Conservation (phyloP, 1,140 invertebrate species). For the Plutomurus gul region DNA sequence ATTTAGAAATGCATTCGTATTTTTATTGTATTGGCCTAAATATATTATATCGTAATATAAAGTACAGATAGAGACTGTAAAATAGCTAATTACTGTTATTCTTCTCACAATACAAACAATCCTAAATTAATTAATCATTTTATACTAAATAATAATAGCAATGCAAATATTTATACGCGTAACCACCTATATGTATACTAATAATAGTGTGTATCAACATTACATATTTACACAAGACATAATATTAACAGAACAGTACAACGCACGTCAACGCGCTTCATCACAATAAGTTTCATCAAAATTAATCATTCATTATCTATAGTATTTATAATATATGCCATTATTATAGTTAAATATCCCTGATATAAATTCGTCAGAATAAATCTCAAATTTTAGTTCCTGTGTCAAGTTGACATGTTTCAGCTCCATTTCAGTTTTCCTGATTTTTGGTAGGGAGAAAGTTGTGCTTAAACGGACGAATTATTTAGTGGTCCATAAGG, state of each 20-base stretch:
- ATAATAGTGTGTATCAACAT: neutral
- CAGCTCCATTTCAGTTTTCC: neutral
- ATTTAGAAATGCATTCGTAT: too few relatives aligned
- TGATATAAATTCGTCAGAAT: neutral
- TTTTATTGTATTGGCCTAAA: too few relatives aligned
- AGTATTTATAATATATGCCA: too few relatives aligned
- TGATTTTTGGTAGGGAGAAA: too few relatives aligned
- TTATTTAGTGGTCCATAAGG: neutral
- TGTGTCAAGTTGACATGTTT: neutral
- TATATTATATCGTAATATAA: too few relatives aligned
- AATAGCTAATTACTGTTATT: too few relatives aligned
- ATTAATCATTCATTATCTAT: neutral
- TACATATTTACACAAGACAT: neutral
- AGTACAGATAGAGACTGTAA: too few relatives aligned
- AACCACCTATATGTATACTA: neutral
- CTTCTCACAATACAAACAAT: too few relatives aligned
- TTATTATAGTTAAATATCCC: too few relatives aligned
- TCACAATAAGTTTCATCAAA: slow-evolving; percentile 9
- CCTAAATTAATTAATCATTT: too few relatives aligned
- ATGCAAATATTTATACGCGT: too few relatives aligned
- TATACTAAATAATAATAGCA: too few relatives aligned
- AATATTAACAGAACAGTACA: neutral
- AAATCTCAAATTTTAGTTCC: neutral
- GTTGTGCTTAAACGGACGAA: neutral
- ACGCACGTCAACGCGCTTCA: slow-evolving; percentile 13